A percentile compares a stretch with the other conserved stretches of the same genome.
Evolutionary conservation across 2,888 invertebrate genomes (phyloP).

Genomic region (Tigriopus californicus): DNA sequence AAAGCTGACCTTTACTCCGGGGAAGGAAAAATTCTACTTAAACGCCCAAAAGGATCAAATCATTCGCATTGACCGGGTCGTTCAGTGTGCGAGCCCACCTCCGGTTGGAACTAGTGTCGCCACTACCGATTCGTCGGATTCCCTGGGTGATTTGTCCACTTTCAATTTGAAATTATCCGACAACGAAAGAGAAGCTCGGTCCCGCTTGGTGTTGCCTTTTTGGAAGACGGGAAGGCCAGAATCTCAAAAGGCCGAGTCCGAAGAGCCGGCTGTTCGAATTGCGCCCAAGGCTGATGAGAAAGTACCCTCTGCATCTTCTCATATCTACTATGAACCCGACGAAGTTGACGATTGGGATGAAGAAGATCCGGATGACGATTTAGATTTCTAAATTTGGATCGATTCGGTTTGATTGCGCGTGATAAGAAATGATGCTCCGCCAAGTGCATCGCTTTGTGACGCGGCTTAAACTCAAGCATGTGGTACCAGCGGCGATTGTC

Average conservation of each 20-base stretch:
- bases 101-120: no score
- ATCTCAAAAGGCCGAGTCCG: neutral
- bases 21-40: no score
- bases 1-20: no score
- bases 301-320: conserved; percentile 15
- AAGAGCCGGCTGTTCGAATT: neutral
- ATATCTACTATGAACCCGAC: conserved; percentile 21
- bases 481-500: neutral
- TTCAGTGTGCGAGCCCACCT: no score
- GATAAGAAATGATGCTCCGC: neutral
- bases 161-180: conserved; percentile 13
- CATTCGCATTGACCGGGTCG: no score
- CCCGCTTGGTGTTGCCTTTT: conserved; percentile 11
- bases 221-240: neutral
- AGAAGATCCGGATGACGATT: conserved; percentile 23
- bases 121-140: neutral
- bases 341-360: conserved; percentile 23
- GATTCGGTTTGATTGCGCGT: neutral
- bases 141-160: conserved; percentile 1
- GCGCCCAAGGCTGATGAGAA: neutral
- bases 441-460: neutral
- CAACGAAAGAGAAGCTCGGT: conserved; percentile 2
- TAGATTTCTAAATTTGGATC: conserved; percentile 20
- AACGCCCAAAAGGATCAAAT: no score
- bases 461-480: neutral